Conservation (phyloP, 2,113 vertebrate genomes). For the Rutilus rutilus region DNA sequence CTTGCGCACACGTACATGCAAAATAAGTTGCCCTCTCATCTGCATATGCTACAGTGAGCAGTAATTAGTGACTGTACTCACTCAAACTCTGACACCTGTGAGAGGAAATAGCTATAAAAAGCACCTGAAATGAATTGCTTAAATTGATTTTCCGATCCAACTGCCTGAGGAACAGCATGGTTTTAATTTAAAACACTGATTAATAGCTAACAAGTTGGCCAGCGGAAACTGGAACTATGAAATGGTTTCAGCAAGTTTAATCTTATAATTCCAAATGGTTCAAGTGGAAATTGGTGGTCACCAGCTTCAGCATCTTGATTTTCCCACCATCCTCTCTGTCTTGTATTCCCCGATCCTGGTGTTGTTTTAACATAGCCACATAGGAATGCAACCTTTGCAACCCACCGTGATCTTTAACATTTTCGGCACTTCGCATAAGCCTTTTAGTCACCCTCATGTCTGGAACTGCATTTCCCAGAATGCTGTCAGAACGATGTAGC, state of each 20-base stretch:
- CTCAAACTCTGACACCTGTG: conserved; percentile 52
- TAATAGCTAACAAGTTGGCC: conserved; percentile 64
- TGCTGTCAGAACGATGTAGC: conserved; percentile 7
- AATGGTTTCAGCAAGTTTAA: conserved; percentile 29
- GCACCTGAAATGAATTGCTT: conserved; percentile 59
- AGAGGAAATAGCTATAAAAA: conserved; percentile 61
- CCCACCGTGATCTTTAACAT: neutral
- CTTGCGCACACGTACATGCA: conserved; percentile 10
- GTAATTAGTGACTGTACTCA: conserved; percentile 59
- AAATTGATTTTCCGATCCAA: conserved; percentile 64
- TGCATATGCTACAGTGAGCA: conserved; percentile 41
- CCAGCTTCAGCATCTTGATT: neutral
- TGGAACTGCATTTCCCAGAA: conserved; percentile 35
- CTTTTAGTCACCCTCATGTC: conserved; percentile 13
- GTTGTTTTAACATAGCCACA: neutral
- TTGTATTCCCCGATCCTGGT: conserved; percentile 29
- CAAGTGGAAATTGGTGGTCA: neutral
- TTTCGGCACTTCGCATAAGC: conserved; percentile 11
- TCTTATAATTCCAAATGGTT: neutral
- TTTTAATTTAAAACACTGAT: conserved; percentile 59
- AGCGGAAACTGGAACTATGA: conserved; percentile 48
- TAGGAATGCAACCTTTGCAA: neutral
- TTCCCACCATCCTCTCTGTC: conserved; percentile 11
- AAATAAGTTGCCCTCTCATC: conserved; percentile 21
- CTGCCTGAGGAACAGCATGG: conserved; percentile 57